Evolutionary conservation across 2,888 invertebrate species (phyloP).

Genomic region (Omphaloscelis lunosa): DNA sequence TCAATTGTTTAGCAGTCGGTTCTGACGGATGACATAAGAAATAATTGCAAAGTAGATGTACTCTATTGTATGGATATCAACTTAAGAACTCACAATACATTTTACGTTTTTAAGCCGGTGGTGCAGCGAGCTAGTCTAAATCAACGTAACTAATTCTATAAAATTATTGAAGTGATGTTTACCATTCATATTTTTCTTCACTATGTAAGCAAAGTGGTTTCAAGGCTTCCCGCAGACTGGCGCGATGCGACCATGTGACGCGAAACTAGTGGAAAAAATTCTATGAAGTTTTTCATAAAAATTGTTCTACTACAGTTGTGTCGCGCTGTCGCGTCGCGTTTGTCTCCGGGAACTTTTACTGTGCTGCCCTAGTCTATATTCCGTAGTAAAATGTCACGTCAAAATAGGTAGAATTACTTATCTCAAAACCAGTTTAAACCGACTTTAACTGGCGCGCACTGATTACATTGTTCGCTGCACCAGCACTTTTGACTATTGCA

Average conservation of each 20-base stretch:
- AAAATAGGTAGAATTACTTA: conserved; percentile 17
- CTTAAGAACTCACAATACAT: neutral
- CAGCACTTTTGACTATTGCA: conserved; percentile 26
- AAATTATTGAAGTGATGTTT: no score
- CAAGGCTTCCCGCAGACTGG: no score
- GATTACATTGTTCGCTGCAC: conserved; percentile 42
- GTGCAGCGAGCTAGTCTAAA: no score
- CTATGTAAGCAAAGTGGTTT: no score
- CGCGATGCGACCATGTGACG: neutral
- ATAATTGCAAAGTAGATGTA: neutral
- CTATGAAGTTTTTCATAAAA: neutral
- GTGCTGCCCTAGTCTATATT: neutral
- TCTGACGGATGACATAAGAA: conserved; percentile 8
- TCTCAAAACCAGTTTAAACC: conserved; percentile 40
- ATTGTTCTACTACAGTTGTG: neutral
- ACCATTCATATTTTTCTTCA: no score
- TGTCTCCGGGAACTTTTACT: no score
- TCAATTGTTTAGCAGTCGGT: conserved; percentile 46
- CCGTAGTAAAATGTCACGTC: neutral
- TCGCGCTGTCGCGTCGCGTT: neutral
- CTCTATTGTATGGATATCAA: neutral
- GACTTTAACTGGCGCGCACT: conserved; percentile 26
- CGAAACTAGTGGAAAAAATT: neutral
- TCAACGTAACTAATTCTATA: no score
- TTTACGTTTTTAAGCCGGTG: no score